Evolutionary conservation across 1,140 invertebrate species (phyloP).

Genomic region (Sycophaga agraensis): DNA sequence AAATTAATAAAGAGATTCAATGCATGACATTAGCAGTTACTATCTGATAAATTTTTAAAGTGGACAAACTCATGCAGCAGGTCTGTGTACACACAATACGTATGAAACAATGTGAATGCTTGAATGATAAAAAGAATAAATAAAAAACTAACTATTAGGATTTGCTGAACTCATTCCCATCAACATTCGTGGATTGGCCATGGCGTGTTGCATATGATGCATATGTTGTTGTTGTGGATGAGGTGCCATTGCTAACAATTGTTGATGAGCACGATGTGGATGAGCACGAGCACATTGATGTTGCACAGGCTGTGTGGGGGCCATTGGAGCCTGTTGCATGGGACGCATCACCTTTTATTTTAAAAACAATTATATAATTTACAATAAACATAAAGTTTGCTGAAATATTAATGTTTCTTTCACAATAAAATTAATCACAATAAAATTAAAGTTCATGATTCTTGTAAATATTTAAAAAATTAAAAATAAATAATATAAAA

Average conservation of each 20-base stretch:
- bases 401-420: background rate
- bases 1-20: conserved; percentile 11
- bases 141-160: conserved; percentile 42
- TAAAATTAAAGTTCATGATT: background rate
- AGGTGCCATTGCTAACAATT: conserved; percentile 51
- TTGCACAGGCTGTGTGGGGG: conserved; percentile 49
- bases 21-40: conserved; percentile 6
- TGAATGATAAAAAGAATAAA: conserved; percentile 7
- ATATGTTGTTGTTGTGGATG: conserved; percentile 47
- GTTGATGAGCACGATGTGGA: conserved; percentile 50
- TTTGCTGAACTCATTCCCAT: conserved; percentile 51
- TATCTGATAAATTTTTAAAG: background rate
- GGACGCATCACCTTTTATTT: conserved; percentile 55
- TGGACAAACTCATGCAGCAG: conserved; percentile 26
- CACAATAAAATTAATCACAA: background rate
- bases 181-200: conserved; percentile 49
- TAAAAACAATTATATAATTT: conserved; percentile 31
- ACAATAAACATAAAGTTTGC: no score
- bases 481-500: no score
- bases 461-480: background rate
- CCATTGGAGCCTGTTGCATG: conserved; percentile 55
- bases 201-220: conserved; percentile 54
- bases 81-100: background rate
- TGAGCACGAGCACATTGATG: conserved; percentile 45
- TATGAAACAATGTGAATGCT: background rate